Base-by-base conservation (phyloP, 2,113 vertebrate species). In the Leptodactylus fuscus region DNA sequence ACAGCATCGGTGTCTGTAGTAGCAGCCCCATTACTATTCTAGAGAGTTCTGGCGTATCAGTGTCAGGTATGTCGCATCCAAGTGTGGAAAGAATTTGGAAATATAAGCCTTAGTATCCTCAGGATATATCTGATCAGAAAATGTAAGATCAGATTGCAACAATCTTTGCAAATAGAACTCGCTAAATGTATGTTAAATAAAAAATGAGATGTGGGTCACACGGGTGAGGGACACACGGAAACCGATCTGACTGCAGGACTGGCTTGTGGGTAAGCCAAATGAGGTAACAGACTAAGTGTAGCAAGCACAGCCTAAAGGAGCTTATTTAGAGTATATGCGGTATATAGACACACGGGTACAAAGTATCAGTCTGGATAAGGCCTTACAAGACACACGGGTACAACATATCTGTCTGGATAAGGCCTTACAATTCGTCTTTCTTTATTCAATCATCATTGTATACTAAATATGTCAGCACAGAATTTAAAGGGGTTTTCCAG, bases 191-290 rank as follows among this genome's bases (percentile, higher is more conserved):
- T 29, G 46, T 49, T 75, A 74, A 74, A 48, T 74, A 75, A 75
- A 49, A 29, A 24, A 75, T 49, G 73, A 32, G 73, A 46, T 75
- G 73, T 48, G 73, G 73, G 73, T 75, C 73, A 49, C 44, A 29
- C 73, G 49, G 46, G 15, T 15, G 22, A 49, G 46, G 27, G 73
- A 75, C 24, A 75, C 24, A 5, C 18, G 10, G 36, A 71, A 71
- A 41, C 67, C 41, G 73, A 75, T 49, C 46, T 32, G 29, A 49
- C 73, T 48, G 44, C 46, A 51, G 46, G 44, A 27, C 73, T 75
- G 44, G 11, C 73, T 48, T 49, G 12, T 29, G 46, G 46, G 27
- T 49, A 29, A 32, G 44, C 24, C 46, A 32, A 48, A 51, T 49
- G 73, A 29, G 73, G 44, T 51, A 7, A 75, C 73, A 7, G 44